These are phyloP conservation scores for Progne subis DNA, from an alignment of 2,113 vertebrate genomes.

Conservation along the genomic window DNA sequence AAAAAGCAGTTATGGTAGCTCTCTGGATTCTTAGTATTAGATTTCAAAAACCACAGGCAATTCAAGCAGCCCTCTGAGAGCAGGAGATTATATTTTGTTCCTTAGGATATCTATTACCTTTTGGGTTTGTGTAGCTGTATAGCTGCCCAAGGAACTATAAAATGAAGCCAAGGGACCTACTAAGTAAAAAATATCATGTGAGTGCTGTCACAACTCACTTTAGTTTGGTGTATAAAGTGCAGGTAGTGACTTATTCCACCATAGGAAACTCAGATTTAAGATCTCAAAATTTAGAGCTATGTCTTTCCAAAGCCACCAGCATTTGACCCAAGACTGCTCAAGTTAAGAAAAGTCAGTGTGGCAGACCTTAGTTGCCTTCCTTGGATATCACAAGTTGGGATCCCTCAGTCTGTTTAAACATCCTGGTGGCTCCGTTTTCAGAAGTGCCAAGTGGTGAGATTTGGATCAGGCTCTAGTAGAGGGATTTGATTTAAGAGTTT, in stretches of 20 bases:
- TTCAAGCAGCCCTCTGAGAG: neutral
- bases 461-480: neutral
- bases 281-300: neutral
- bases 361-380: neutral
- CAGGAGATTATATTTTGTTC: neutral
- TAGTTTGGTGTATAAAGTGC: neutral
- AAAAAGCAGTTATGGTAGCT: neutral
- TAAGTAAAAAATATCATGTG: neutral
- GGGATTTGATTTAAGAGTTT: neutral
- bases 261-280: neutral
- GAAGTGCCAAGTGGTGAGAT: neutral
- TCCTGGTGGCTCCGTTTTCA: neutral
- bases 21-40: neutral
- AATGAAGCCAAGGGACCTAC: neutral
- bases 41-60: conserved; percentile 20
- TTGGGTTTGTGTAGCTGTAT: neutral
- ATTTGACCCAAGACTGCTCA: neutral
- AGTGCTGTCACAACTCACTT: neutral
- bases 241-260: neutral
- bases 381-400: rapidly evolving
- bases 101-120: neutral
- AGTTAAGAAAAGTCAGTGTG: neutral
- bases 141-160: neutral
- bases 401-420: neutral
- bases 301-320: neutral